phyloP scores from a whole-genome alignment of 2,797 vertebrate genomes.

The Ctenopoma multispine region DNA sequence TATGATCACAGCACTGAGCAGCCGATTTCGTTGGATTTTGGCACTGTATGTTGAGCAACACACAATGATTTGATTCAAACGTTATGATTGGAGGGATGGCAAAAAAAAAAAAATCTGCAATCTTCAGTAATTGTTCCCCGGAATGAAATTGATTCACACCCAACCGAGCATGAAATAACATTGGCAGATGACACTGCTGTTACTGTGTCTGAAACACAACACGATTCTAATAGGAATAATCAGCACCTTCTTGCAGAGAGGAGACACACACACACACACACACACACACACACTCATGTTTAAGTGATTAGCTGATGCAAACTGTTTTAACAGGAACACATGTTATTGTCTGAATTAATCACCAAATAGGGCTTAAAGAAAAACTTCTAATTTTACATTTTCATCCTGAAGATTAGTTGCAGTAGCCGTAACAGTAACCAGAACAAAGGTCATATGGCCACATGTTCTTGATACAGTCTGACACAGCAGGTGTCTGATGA shows the following conservation, averaged over 20 bases:
- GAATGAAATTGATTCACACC: constrained; percentile 88
- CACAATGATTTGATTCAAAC: constrained; percentile 83
- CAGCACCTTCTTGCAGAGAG: constrained; percentile 76
- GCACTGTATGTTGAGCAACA: constrained; percentile 66
- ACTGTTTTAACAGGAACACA: constrained; percentile 47
- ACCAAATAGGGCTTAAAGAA: constrained; percentile 22
- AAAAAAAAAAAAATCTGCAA: constrained; percentile 72
- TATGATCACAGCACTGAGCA: constrained; percentile 59
- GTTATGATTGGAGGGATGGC: constrained; percentile 77
- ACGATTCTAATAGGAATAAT: constrained; percentile 83
- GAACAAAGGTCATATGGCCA: constrained; percentile 4
- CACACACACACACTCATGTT: constrained; percentile 32
- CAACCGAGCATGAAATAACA: constrained; percentile 88
- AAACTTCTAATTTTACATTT: constrained; percentile 27
- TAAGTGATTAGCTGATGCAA: constrained; percentile 54
- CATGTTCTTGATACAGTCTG: not conserved
- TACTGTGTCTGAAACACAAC: constrained; percentile 83
- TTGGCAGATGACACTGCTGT: constrained; percentile 86
- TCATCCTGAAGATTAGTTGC: constrained; percentile 18
- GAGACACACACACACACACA: constrained; percentile 29
- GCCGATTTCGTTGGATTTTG: constrained; percentile 72
- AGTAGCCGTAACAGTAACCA: constrained; percentile 6
- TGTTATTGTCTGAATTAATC: constrained; percentile 56
- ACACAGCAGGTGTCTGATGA: not conserved
- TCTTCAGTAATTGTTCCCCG: constrained; percentile 86